These are phyloP conservation scores for Tenebrio molitor DNA, from an alignment of 1,140 invertebrate species.

Conservation along the genomic window DNA sequence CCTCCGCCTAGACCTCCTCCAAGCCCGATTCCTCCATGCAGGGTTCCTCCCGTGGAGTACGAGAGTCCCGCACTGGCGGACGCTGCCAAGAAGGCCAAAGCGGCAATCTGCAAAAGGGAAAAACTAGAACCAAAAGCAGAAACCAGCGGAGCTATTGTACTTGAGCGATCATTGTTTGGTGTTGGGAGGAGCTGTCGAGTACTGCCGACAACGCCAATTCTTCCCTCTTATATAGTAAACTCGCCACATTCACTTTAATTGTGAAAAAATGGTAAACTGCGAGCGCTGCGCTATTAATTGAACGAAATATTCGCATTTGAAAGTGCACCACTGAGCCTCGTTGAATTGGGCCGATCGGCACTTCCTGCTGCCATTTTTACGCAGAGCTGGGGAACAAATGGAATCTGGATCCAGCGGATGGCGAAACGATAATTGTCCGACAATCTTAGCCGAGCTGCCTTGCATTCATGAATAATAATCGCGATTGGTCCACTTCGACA, in stretches of 20 bases:
- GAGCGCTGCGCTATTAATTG: constrained; percentile 28
- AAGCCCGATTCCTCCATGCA: constrained; percentile 5
- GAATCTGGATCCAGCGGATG: neutral
- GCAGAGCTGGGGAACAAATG: neutral
- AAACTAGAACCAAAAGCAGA: neutral
- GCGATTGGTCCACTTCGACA: neutral
- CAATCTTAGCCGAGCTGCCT: neutral
- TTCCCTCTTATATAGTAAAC: constrained; percentile 27
- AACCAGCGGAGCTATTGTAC: neutral
- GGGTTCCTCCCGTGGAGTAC: neutral
- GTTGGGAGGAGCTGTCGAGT: neutral
- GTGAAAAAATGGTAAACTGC: constrained; percentile 26
- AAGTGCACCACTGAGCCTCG: constrained; percentile 11
- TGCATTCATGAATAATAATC: constrained; percentile 4
- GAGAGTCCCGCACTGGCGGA: constrained; percentile 6
- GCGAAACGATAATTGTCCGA: neutral
- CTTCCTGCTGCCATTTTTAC: constrained; percentile 20
- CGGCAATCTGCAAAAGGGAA: neutral
- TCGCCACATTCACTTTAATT: constrained; percentile 31
- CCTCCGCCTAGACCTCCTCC: neutral
- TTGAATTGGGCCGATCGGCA: neutral
- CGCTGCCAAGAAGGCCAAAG: constrained; percentile 6
- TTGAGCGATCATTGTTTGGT: constrained; percentile 20
- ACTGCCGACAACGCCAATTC: neutral
- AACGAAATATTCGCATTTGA: constrained; percentile 38